phyloP scores from a whole-genome alignment of 2,797 vertebrate species.

The Myripristis jacobus region DNA sequence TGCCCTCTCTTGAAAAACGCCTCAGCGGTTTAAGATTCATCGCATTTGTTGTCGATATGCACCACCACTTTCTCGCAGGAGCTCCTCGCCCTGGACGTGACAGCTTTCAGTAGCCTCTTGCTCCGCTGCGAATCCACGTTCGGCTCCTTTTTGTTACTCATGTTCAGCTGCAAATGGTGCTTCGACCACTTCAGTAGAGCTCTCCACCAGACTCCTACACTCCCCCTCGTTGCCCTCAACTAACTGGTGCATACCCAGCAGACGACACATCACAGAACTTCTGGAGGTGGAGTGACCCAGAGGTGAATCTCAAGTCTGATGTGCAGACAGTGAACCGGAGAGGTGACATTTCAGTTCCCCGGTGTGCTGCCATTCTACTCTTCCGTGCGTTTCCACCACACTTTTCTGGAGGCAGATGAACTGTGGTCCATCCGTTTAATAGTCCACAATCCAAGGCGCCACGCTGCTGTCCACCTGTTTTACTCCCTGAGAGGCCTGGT shows the following conservation, averaged over 20 bases:
- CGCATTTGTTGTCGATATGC: too few species aligned
- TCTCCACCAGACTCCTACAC: not conserved
- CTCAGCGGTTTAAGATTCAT: too few species aligned
- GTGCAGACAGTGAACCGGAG: slow-evolving; percentile 26
- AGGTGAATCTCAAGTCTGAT: slow-evolving; percentile 24
- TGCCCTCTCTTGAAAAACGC: too few species aligned
- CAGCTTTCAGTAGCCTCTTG: too few species aligned
- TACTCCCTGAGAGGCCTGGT: slow-evolving; percentile 29
- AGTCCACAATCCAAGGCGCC: slow-evolving; percentile 44
- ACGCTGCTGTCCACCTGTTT: slow-evolving; percentile 55
- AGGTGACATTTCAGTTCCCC: slow-evolving; percentile 18
- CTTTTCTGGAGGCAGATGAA: slow-evolving; percentile 38
- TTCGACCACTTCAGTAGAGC: not conserved
- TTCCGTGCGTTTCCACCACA: slow-evolving; percentile 34
- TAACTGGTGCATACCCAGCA: not conserved
- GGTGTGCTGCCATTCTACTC: slow-evolving; percentile 19
- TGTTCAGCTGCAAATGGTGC: not conserved
- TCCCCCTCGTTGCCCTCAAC: not conserved
- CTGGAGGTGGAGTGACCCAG: not conserved
- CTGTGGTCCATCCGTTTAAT: slow-evolving; percentile 60
- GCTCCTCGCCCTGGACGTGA: too few species aligned
- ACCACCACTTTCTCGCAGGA: too few species aligned
- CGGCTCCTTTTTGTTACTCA: too few species aligned
- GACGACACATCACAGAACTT: slow-evolving; percentile 21
- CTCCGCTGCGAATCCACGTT: not conserved